Conservation (phyloP, 2,113 vertebrate species). For the Dipodomys merriami region DNA sequence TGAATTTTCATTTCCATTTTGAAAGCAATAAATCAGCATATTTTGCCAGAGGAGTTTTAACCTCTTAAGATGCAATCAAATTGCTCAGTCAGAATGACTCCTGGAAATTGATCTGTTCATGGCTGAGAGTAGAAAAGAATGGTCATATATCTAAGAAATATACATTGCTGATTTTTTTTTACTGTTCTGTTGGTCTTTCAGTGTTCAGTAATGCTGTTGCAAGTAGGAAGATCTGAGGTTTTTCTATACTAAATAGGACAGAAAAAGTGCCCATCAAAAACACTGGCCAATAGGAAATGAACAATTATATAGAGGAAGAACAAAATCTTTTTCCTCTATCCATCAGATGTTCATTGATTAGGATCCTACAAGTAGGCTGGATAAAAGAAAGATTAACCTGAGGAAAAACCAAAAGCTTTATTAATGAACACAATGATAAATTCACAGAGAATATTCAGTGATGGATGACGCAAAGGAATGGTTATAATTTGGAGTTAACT, state of each 20-base stretch:
- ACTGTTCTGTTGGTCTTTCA: not conserved
- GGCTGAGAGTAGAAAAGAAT: constrained; percentile 43
- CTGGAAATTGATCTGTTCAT: constrained; percentile 73
- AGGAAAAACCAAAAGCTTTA: not conserved
- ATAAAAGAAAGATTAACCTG: not conserved
- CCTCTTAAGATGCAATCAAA: constrained; percentile 78
- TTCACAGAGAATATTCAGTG: not conserved
- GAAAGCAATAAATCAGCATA: constrained; percentile 79
- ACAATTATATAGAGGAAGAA: not conserved
- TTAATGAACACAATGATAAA: not conserved
- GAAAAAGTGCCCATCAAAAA: not conserved
- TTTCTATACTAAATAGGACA: not conserved
- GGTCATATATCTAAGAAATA: constrained; percentile 57
- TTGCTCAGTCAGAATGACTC: constrained; percentile 71
- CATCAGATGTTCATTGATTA: not conserved
- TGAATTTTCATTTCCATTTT: constrained; percentile 78
- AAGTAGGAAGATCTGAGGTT: constrained; percentile 34
- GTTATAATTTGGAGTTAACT: not conserved
- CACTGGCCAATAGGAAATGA: not conserved
- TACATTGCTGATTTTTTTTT: not conserved
- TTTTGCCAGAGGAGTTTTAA: constrained; percentile 77
- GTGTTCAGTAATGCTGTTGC: not conserved
- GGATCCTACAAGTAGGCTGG: not conserved
- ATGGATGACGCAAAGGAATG: not conserved
- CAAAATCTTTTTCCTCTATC: not conserved